Base-by-base conservation (phyloP, 2,797 vertebrate species). In the Ispidina lecontei region DNA sequence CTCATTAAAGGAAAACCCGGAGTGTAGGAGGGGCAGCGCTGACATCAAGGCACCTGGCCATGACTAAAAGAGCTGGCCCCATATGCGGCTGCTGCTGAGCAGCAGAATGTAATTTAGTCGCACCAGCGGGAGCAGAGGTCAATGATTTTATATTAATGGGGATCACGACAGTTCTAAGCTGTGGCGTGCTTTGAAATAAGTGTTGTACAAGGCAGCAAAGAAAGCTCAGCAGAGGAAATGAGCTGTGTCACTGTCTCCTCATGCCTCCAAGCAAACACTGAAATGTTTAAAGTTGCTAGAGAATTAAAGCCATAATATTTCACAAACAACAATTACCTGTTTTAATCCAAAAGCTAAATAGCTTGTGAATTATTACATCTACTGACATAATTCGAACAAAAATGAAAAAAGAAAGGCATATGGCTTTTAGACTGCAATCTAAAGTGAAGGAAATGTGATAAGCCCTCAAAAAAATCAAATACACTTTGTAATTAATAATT, bases 141-240 rank as follows among this genome's bases (percentile, higher is more conserved):
- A 98, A 98, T 98, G 97, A 98, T 98, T 98, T 98, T 98, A 98
- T 98, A 98, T 98, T 98, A 98, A 98, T 98, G 97, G 98, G 97
- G 97, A 98, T 98, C 97, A 98, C 96, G 97, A 97, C 97, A 97
- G 97, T 97, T 97, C 97, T 97, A 97, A 97, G 97, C 97, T 98
- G 97, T 97, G 96, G 97, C 93, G 93, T 97, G 98, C 97, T 97
- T 97, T 97, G 97, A 98, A 98, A 98, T 98, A 97, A 98, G 97
- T 97, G 97, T 97, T 98, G 97, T 97, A 97, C 97, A 97, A 96
- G 97, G 96, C 97, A 93, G 97, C 97, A 94, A 97, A 96, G 96
- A 97, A 97, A 97, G 96, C 97, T 96, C 86, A 28, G 95, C 95
- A 87, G 95, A 97, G 97, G 97, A 98, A 98, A 98, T 98, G 97